These are phyloP conservation scores for Kryptolebias ocellatus DNA, from an alignment of 2,797 vertebrate genomes.

Conservation along the genomic window DNA sequence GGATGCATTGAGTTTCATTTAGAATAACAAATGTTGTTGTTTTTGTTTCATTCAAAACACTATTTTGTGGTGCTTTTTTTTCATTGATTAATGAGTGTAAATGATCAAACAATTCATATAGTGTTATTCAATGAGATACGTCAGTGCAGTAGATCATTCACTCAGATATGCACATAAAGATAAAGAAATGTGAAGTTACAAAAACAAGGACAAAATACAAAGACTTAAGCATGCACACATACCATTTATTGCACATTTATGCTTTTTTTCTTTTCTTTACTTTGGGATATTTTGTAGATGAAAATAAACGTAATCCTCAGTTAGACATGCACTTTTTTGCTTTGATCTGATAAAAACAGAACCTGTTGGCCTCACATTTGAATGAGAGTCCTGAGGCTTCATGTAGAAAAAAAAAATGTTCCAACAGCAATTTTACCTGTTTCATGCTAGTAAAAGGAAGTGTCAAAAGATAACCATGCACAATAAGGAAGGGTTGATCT, in stretches of 20 bases:
- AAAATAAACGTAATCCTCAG: conserved; percentile 6
- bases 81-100: conserved; percentile 37
- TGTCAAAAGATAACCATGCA: background rate
- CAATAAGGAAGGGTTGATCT: background rate
- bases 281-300: background rate
- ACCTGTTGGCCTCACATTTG: background rate
- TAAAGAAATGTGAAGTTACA: conserved; percentile 16
- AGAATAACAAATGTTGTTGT: no score
- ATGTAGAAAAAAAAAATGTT: background rate
- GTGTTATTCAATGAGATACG: conserved; percentile 19
- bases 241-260: conserved; percentile 4
- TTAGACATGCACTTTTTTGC: background rate
- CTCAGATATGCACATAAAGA: conserved; percentile 17
- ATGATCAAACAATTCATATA: conserved; percentile 45
- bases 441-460: no score
- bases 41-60: background rate
- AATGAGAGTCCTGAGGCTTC: background rate
- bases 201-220: background rate
- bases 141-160: conserved; percentile 19
- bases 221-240: background rate
- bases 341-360: conserved; percentile 3
- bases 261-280: background rate
- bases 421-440: background rate
- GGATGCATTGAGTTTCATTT: conserved; percentile 17
- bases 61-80: conserved; percentile 49